A percentile compares a stretch with the other conserved stretches of the same genome.
These are phyloP conservation scores for Tachuris rubrigastra DNA, from an alignment of 2,113 vertebrate species.

Conservation along the genomic window DNA sequence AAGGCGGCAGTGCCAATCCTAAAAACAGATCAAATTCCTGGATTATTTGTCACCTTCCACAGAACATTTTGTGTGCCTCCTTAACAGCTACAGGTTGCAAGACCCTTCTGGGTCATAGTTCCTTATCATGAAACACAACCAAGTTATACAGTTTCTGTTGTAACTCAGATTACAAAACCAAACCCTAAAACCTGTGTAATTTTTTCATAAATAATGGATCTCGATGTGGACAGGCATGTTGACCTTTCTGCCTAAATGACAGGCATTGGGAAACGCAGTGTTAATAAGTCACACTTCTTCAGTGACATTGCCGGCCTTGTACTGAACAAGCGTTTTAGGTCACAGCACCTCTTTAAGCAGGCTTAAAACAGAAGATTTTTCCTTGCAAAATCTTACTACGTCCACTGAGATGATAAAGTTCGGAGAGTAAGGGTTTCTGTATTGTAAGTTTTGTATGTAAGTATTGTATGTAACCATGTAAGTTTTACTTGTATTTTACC, in stretches of 20 bases:
- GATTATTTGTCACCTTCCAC: background rate
- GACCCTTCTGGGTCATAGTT: background rate
- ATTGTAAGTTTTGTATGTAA: too few species aligned
- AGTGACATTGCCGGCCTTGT: accelerated
- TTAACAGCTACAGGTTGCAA: background rate
- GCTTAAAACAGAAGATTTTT: background rate
- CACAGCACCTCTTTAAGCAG: accelerated
- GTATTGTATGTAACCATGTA: too few species aligned
- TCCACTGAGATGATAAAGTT: accelerated
- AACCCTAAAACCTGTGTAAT: accelerated
- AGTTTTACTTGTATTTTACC: background rate
- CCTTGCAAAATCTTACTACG: background rate
- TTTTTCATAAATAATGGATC: background rate
- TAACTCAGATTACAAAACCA: background rate
- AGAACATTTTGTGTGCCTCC: background rate
- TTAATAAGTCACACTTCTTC: background rate
- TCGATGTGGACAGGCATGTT: background rate
- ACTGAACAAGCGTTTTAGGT: background rate
- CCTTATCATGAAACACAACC: background rate
- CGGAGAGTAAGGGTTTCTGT: background rate
- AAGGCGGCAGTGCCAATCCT: conserved; percentile 94
- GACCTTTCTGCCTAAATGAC: background rate
- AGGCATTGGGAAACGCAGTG: accelerated
- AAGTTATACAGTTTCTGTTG: background rate
- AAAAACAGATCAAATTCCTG: background rate